Evolutionary conservation across 2,113 vertebrate genomes (phyloP).

Genomic region (Odobenus rosmarus): DNA sequence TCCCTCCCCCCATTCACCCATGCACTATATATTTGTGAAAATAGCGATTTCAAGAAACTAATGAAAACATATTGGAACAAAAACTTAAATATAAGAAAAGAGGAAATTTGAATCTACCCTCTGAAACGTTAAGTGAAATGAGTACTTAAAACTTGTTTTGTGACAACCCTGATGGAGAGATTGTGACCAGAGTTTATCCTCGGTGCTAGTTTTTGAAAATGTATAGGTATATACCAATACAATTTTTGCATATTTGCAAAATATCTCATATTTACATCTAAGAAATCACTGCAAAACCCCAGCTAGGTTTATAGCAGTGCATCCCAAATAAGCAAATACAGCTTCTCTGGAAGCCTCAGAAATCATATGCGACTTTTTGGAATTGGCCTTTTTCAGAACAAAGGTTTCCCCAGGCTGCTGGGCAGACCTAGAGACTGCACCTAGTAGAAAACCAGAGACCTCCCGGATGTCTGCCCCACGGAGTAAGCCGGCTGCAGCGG

Average conservation of each 20-base stretch:
- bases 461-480: background rate
- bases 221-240: background rate
- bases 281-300: slow-evolving; percentile 89
- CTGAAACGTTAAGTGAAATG: background rate
- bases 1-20: background rate
- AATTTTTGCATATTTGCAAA: slow-evolving; percentile 15
- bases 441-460: background rate
- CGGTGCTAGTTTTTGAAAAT: background rate
- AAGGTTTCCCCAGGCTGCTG: slow-evolving; percentile 27
- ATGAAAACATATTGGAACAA: slow-evolving; percentile 29
- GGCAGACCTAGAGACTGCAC: background rate
- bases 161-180: background rate
- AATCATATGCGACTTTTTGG: slow-evolving; percentile 11
- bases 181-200: background rate
- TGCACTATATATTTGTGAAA: background rate
- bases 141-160: slow-evolving; percentile 45
- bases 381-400: slow-evolving; percentile 34
- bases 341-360: background rate
- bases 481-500: background rate
- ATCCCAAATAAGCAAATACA: slow-evolving; percentile 87
- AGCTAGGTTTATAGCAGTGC: slow-evolving; percentile 87
- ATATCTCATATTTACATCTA: slow-evolving; percentile 80
- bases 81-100: slow-evolving; percentile 2
- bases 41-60: background rate
- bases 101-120: background rate